These are phyloP conservation scores for Laticauda colubrina DNA, from an alignment of 2,113 vertebrate species.

Conservation along the genomic window DNA sequence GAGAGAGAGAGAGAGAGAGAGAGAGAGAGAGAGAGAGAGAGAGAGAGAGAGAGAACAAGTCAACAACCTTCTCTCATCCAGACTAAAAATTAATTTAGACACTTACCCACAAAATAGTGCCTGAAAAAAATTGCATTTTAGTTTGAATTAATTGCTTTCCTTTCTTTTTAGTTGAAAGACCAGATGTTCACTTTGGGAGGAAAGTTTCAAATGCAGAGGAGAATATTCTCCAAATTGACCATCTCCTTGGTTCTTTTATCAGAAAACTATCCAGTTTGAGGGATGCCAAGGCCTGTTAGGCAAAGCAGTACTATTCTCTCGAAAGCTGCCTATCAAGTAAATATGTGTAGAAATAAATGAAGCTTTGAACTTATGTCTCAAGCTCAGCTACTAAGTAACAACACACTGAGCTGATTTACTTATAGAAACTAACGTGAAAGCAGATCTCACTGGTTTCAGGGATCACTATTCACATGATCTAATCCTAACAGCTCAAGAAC, in stretches of 20 bases:
- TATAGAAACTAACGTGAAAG: too few species aligned
- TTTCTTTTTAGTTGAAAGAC: conserved; percentile 24
- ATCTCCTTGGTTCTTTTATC: background rate
- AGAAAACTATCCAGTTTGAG: background rate
- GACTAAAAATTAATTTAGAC: conserved; percentile 28
- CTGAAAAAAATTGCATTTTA: background rate
- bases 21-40: background rate
- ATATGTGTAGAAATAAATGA: background rate
- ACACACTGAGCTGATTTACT: too few species aligned
- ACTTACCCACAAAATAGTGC: conserved; percentile 7
- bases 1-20: background rate
- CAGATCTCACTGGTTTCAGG: background rate
- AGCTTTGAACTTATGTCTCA: background rate
- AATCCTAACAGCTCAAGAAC: background rate
- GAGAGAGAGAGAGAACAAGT: conserved; percentile 1
- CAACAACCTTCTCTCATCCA: background rate
- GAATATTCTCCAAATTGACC: background rate
- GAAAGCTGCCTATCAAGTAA: background rate
- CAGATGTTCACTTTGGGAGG: background rate
- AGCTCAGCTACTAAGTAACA: too few species aligned
- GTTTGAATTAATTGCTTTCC: conserved; percentile 20
- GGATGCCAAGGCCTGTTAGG: background rate
- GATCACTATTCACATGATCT: too few species aligned
- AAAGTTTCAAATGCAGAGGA: background rate
- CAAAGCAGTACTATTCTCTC: background rate